Base-by-base conservation (phyloP, 1,140 invertebrate genomes). In the Atopsyche davidsoni region DNA sequence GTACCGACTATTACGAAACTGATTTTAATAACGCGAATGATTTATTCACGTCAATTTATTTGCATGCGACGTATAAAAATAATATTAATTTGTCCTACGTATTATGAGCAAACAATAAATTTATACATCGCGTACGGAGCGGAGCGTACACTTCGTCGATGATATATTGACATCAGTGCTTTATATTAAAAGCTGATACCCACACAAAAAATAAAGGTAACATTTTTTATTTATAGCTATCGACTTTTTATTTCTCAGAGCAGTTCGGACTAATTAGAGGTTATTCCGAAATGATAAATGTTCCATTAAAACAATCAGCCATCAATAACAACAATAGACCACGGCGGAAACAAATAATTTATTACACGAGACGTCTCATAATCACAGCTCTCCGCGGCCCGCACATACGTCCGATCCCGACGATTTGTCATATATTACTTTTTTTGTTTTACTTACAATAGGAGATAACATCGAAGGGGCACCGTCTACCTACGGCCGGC, bases 371-470 rank as follows among this genome's bases (percentile, higher is more conserved):
- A 46, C 43, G 34, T 23, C 32, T 36, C 21, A 36, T 55, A 55
- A 55, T 55, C 43, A 55, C 47, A 19, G 36, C 14, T 17, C 48
- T 40, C 23, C 19, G 11, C 11, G 28, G 24, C 22, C 34, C 19
- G 14, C 14, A 4, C 9, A 36, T 14, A 36, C 34, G 49, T 52
- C 40, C 54, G 39, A 57, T 52, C 44, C 49, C 45, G 49, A 52
- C 49, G 54, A 57, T 57, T 57, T 57, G 54, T 57, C 54, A 57
- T 57, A 57, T 52, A 52, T 57, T 48, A 49, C 52, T 52, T 43
- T 52, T 48, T 51, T 57, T 44, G 40, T 42, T 36, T 46, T 57
- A 43, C 45, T 53, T 17, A 43, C 44, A 47, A 47, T 53, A 45
- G 25, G 24, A 53, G 44, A 46, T 55, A 55, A 55, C 53, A 55